Evolutionary conservation across 2,888 invertebrate genomes (phyloP).

Genomic region (Adelognathus sp.): DNA sequence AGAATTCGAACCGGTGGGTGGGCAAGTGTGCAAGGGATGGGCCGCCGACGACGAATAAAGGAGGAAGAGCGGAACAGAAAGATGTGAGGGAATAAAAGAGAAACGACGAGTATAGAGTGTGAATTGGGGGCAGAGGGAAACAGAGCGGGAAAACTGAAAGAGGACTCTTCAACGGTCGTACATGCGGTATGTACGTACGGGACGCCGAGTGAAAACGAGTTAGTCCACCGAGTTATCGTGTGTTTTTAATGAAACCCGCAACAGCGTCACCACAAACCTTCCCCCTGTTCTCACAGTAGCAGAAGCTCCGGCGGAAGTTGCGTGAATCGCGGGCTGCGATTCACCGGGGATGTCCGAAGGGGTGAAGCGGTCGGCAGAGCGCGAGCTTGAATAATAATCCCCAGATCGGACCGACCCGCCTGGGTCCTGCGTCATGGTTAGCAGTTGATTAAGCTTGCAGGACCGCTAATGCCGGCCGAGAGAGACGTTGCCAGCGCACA

Average conservation of each 20-base stretch:
- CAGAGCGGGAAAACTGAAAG: not conserved
- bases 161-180: not conserved
- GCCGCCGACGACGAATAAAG: not conserved
- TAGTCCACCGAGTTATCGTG: constrained; percentile 24
- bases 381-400: constrained; percentile 64
- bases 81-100: not conserved
- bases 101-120: not conserved
- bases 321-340: not conserved
- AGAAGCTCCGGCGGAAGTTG: not conserved
- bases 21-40: constrained; percentile 52
- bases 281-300: too few species aligned
- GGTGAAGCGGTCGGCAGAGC: constrained; percentile 44
- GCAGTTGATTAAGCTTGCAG: constrained; percentile 63
- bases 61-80: not conserved
- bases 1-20: constrained; percentile 51
- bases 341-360: not conserved
- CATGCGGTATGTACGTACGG: not conserved
- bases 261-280: not conserved
- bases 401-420: constrained; percentile 57
- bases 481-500: constrained; percentile 55
- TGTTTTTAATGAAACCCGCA: constrained; percentile 27
- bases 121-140: not conserved
- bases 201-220: constrained; percentile 20
- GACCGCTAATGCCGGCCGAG: constrained; percentile 58
- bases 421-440: constrained; percentile 60